phyloP scores from a whole-genome alignment of 2,888 invertebrate species.

The Drosophila helvetica region DNA sequence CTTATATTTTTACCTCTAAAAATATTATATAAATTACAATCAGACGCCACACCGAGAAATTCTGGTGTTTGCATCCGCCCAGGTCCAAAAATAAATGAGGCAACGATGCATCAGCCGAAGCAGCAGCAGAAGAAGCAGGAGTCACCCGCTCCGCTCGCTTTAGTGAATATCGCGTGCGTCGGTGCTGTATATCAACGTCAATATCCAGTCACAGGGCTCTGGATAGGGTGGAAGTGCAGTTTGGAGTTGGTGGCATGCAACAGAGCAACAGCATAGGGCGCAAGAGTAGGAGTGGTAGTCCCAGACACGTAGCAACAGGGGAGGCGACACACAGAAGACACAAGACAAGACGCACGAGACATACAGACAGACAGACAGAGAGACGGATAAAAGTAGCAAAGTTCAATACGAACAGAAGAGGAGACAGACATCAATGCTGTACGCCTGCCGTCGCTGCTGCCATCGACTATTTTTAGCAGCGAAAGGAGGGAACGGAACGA shows the following conservation, averaged over 20 bases:
- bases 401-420: slow-evolving; percentile 66
- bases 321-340: slow-evolving; percentile 44
- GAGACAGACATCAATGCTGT: slow-evolving; percentile 46
- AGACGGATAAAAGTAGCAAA: slow-evolving; percentile 69
- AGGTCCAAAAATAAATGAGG: slow-evolving; percentile 76
- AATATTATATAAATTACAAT: background rate
- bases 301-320: slow-evolving; percentile 60
- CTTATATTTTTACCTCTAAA: background rate
- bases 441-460: slow-evolving; percentile 39
- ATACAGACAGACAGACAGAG: slow-evolving; percentile 35
- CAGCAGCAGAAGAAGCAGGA: background rate
- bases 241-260: background rate
- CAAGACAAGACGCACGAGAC: slow-evolving; percentile 46
- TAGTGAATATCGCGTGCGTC: slow-evolving; percentile 72
- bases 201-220: slow-evolving; percentile 59
- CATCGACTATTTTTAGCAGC: slow-evolving; percentile 69
- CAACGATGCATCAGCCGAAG: slow-evolving; percentile 45
- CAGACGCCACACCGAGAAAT: slow-evolving; percentile 11
- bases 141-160: slow-evolving; percentile 1
- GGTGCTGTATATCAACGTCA: slow-evolving; percentile 78
- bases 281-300: slow-evolving; percentile 67
- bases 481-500: slow-evolving; percentile 14
- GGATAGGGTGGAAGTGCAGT: slow-evolving; percentile 72
- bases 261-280: slow-evolving; percentile 63
- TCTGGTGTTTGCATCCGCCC: slow-evolving; percentile 33